These are phyloP conservation scores for Pheosia tremula DNA, from an alignment of 2,888 invertebrate genomes.

Conservation along the genomic window DNA sequence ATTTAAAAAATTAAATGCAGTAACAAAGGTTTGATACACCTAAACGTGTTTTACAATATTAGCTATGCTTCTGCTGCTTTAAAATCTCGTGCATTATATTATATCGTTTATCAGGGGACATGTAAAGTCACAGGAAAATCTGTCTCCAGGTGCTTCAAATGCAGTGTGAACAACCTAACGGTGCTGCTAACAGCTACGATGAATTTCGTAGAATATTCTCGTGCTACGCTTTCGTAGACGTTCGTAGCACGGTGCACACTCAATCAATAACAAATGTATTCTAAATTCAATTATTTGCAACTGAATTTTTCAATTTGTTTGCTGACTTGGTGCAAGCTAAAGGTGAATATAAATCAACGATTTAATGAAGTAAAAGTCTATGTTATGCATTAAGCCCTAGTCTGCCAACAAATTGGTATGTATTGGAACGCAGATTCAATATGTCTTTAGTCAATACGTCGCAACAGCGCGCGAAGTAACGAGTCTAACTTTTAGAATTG, in stretches of 20 bases:
- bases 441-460: too few species aligned
- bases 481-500: too few species aligned
- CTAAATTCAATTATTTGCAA: neutral
- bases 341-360: neutral
- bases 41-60: neutral
- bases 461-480: too few species aligned
- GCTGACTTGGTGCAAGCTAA: neutral
- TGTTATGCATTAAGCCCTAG: too few species aligned
- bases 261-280: constrained; percentile 4
- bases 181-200: constrained; percentile 1
- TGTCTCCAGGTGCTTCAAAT: neutral
- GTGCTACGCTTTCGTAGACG: constrained; percentile 23
- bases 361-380: too few species aligned
- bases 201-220: constrained; percentile 4
- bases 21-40: neutral
- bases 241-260: constrained; percentile 20
- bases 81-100: too few species aligned
- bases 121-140: neutral
- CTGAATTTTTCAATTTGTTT: neutral
- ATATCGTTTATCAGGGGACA: too few species aligned
- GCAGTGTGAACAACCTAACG: neutral
- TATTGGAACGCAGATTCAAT: too few species aligned
- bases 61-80: neutral
- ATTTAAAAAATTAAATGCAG: too few species aligned
- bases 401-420: too few species aligned